phyloP scores from a whole-genome alignment of 2,888 invertebrate genomes.

The Acrobasis consociella region DNA sequence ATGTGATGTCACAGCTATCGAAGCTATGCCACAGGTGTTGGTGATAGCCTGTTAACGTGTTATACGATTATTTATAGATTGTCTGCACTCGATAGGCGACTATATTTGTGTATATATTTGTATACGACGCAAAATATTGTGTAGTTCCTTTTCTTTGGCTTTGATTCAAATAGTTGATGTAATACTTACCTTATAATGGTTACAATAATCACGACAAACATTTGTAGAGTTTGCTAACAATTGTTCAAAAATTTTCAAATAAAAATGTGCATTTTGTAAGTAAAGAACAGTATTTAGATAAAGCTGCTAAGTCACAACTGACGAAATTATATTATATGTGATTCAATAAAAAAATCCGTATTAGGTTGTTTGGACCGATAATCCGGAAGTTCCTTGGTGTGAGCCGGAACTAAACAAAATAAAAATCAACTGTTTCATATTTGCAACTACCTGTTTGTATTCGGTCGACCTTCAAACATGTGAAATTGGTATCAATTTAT shows the following conservation, averaged over 20 bases:
- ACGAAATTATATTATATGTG: neutral
- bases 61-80: neutral
- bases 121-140: too few relatives aligned
- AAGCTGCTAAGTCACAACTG: neutral
- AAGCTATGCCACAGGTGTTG: constrained; percentile 8
- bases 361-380: neutral
- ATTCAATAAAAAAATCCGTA: neutral
- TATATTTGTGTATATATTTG: neutral
- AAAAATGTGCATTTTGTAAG: too few relatives aligned
- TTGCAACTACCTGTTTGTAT: constrained; percentile 16
- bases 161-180: neutral
- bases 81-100: neutral
- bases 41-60: constrained; percentile 1
- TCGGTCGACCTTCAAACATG: constrained; percentile 6
- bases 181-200: neutral
- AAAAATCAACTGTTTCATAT: constrained; percentile 4
- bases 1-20: constrained; percentile 31
- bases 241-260: too few relatives aligned
- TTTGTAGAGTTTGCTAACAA: neutral
- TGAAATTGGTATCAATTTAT: neutral
- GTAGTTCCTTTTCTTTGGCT: too few relatives aligned
- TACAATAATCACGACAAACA: too few relatives aligned
- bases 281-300: neutral
- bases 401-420: constrained; percentile 12
- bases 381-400: constrained; percentile 7